These are phyloP conservation scores for Agonopterix subpropinquella DNA, from an alignment of 2,888 invertebrate genomes.

Conservation along the genomic window DNA sequence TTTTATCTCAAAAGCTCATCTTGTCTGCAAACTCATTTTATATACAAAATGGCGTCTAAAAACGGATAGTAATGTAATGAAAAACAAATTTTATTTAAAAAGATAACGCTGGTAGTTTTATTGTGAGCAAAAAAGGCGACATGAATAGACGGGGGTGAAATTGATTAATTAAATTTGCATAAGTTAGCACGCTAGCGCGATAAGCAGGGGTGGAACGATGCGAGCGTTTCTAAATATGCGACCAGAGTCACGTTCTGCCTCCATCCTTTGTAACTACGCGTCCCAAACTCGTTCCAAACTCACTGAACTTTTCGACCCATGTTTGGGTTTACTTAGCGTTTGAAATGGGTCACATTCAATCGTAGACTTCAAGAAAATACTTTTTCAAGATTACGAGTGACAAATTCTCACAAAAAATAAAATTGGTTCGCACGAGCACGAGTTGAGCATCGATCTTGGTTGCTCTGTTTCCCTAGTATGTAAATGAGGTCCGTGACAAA, in stretches of 20 bases:
- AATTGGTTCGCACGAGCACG: neutral
- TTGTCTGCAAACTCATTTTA: neutral
- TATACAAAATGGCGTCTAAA: no score
- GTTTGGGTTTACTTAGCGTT: no score
- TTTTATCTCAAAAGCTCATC: conserved; percentile 40
- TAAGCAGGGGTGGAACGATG: conserved; percentile 36
- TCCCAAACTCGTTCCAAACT: neutral
- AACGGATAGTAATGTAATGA: no score
- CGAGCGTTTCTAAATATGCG: conserved; percentile 48
- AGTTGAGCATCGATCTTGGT: neutral
- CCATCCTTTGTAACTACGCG: conserved; percentile 5
- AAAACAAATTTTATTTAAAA: no score
- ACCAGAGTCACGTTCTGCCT: conserved; percentile 53
- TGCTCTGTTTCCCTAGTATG: conserved; percentile 41
- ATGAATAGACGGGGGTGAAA: conserved; percentile 46
- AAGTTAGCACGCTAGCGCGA: conserved; percentile 60
- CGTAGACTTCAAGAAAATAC: no score
- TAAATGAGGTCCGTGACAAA: conserved; percentile 62
- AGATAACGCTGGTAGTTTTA: no score
- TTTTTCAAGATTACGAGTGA: no score
- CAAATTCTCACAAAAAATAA: no score
- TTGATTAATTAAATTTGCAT: conserved; percentile 73
- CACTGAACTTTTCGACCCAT: neutral
- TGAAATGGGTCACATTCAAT: no score
- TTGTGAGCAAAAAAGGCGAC: conserved; percentile 30